These are phyloP conservation scores for Staurois parvus DNA, from an alignment of 2,797 vertebrate species.

Conservation along the genomic window DNA sequence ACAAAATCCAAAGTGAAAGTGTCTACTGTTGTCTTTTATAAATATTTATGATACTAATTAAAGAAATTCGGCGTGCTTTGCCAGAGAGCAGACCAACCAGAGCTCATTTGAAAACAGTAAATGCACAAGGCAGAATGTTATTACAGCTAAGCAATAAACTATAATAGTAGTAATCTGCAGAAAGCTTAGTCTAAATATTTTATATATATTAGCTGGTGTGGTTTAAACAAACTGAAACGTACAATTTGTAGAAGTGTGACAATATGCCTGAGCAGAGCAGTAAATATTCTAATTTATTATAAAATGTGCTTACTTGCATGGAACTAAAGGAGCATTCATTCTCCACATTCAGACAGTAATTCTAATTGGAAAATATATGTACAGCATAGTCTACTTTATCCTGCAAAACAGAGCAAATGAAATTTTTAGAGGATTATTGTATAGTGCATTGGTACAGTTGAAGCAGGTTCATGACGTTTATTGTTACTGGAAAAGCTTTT, in stretches of 20 bases:
- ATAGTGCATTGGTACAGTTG: not conserved
- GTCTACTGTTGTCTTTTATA: slow-evolving; percentile 66
- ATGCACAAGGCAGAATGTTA: slow-evolving; percentile 61
- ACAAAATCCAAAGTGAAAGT: slow-evolving; percentile 65
- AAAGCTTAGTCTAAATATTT: slow-evolving; percentile 61
- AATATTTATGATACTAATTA: slow-evolving; percentile 74
- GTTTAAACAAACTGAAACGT: slow-evolving; percentile 58
- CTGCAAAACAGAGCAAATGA: slow-evolving; percentile 3
- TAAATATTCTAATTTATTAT: slow-evolving; percentile 55
- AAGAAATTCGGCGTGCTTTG: slow-evolving; percentile 67
- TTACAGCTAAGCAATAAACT: slow-evolving; percentile 64
- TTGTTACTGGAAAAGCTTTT: not conserved
- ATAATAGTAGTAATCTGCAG: slow-evolving; percentile 59
- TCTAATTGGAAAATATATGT: slow-evolving; percentile 56
- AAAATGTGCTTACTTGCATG: slow-evolving; percentile 48
- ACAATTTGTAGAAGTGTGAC: slow-evolving; percentile 59
- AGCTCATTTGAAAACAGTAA: slow-evolving; percentile 66
- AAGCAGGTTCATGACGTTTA: slow-evolving; percentile 3
- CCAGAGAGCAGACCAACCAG: slow-evolving; percentile 61
- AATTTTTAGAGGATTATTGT: slow-evolving; percentile 13
- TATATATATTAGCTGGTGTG: slow-evolving; percentile 54
- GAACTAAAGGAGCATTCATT: slow-evolving; percentile 43
- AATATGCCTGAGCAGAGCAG: slow-evolving; percentile 47
- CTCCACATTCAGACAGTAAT: slow-evolving; percentile 32
- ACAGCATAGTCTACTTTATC: slow-evolving; percentile 19